Percentiles rank a stretch among this genome's conserved stretches.
Conservation (phyloP, 30 jellyfish, hydroid and myxozoan species). For the Mastigias papua region DNA sequence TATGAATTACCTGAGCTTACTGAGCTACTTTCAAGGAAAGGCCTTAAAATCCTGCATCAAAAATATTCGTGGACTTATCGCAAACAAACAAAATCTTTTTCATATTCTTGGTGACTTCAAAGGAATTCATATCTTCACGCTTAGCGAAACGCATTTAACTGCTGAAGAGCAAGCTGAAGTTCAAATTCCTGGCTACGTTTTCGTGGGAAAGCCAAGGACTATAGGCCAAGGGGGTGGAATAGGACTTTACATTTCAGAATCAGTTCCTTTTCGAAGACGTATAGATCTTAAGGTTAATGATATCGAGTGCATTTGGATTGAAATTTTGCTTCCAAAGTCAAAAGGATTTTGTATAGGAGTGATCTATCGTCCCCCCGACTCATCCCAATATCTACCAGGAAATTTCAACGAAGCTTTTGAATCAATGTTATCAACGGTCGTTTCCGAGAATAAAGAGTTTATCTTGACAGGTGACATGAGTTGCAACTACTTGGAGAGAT, state of each 20-base stretch:
- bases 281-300: slow-evolving; percentile 57
- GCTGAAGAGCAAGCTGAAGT: slow-evolving; percentile 63
- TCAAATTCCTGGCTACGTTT: slow-evolving; percentile 41
- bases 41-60: slow-evolving; percentile 68
- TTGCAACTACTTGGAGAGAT: slow-evolving; percentile 16
- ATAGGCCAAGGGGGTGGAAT: slow-evolving; percentile 13
- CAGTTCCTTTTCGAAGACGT: slow-evolving; percentile 61
- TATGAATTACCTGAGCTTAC: slow-evolving; percentile 53
- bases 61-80: slow-evolving; percentile 59
- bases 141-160: slow-evolving; percentile 50
- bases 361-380: slow-evolving; percentile 63
- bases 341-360: slow-evolving; percentile 52
- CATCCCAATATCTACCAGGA: slow-evolving; percentile 61
- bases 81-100: slow-evolving; percentile 36
- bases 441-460: slow-evolving; percentile 39
- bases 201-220: slow-evolving; percentile 53
- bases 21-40: slow-evolving; percentile 63
- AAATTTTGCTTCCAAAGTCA: slow-evolving; percentile 47
- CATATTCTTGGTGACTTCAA: slow-evolving; percentile 58
- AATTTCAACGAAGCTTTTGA: slow-evolving; percentile 34
- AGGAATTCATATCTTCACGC: slow-evolving; percentile 44
- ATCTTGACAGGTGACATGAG: slow-evolving; percentile 45
- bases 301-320: slow-evolving; percentile 59
- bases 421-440: slow-evolving; percentile 42
- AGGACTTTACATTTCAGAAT: slow-evolving; percentile 47